These are phyloP conservation scores for Montipora cactus DNA, from an alignment of 64 coral and sea anemone genomes.

Conservation along the genomic window DNA sequence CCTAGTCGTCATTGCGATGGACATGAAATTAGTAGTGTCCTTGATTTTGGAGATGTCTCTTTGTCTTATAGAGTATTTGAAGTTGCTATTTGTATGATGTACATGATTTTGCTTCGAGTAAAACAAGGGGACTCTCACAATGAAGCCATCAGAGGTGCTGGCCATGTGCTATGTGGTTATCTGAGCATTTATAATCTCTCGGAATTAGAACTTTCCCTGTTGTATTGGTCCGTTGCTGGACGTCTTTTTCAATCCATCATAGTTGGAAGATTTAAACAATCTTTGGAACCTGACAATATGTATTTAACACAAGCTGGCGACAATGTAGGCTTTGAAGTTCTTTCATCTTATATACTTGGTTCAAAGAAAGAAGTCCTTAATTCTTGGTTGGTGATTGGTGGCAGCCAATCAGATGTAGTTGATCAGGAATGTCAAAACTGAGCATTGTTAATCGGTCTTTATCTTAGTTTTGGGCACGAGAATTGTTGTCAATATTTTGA, in stretches of 20 bases:
- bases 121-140: slow-evolving; percentile 19
- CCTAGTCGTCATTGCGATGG: not conserved
- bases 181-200: slow-evolving; percentile 16
- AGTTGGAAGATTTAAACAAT: slow-evolving; percentile 40
- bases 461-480: too few relatives aligned
- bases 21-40: slow-evolving; percentile 23
- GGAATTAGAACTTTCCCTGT: not conserved
- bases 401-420: too few relatives aligned
- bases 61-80: slow-evolving; percentile 63
- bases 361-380: slow-evolving; percentile 1
- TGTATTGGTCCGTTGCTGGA: slow-evolving; percentile 59
- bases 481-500: too few relatives aligned
- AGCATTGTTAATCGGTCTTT: too few relatives aligned
- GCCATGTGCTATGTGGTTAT: slow-evolving; percentile 61
- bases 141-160: slow-evolving; percentile 30
- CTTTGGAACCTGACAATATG: slow-evolving; percentile 57
- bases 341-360: slow-evolving; percentile 37
- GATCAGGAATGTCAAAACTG: too few relatives aligned
- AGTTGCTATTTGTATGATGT: slow-evolving; percentile 66
- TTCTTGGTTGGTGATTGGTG: slow-evolving; percentile 19
- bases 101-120: slow-evolving; percentile 26
- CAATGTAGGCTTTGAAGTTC: slow-evolving; percentile 20
- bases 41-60: slow-evolving; percentile 67
- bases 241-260: slow-evolving; percentile 56
- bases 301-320: slow-evolving; percentile 1